Conservation (phyloP, 2,113 vertebrate genomes). For the Hippocampus comes region DNA sequence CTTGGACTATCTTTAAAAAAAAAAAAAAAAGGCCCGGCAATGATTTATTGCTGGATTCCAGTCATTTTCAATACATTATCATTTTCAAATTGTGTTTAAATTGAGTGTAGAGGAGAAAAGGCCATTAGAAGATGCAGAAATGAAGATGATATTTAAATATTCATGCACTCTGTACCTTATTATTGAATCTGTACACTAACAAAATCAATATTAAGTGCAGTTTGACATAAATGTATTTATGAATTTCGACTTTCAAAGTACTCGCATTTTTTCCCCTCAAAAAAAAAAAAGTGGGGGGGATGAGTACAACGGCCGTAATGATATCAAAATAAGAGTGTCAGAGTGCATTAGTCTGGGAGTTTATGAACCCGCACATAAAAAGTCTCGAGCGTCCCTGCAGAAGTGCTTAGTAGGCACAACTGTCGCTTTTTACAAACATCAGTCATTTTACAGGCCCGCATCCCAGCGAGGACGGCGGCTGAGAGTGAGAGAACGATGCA, state of each 20-base stretch:
- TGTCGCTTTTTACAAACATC: conserved; percentile 86
- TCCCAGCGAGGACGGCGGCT: conserved; percentile 55
- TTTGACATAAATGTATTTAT: conserved; percentile 99
- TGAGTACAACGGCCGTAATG: conserved; percentile 98
- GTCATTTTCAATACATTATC: conserved; percentile 99
- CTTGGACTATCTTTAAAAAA: conserved; percentile 84
- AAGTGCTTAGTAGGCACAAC: conserved; percentile 98
- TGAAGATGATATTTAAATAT: conserved; percentile 99
- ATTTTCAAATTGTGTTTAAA: conserved; percentile 99
- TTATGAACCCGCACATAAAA: conserved; percentile 94
- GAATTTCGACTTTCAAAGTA: conserved; percentile 99
- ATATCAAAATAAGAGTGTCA: conserved; percentile 99
- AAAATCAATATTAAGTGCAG: conserved; percentile 99
- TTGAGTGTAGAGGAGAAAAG: conserved; percentile 99
- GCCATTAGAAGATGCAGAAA: conserved; percentile 99
- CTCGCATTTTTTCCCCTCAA: conserved; percentile 99
- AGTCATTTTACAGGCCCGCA: conserved; percentile 75
- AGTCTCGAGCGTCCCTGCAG: conserved; percentile 81
- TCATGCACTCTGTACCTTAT: conserved; percentile 99
- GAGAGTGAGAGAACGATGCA: conserved; percentile 74
- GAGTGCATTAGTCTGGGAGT: conserved; percentile 93
- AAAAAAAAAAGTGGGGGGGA: conserved; percentile 78
- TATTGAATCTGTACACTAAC: conserved; percentile 99
- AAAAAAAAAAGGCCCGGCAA: conserved; percentile 92
- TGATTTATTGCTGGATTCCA: conserved; percentile 99